Evolutionary conservation across 2,888 invertebrate species (phyloP), one percentile per base, ranked within the genome.

Genomic region (Drosophila setosimentum): DNA sequence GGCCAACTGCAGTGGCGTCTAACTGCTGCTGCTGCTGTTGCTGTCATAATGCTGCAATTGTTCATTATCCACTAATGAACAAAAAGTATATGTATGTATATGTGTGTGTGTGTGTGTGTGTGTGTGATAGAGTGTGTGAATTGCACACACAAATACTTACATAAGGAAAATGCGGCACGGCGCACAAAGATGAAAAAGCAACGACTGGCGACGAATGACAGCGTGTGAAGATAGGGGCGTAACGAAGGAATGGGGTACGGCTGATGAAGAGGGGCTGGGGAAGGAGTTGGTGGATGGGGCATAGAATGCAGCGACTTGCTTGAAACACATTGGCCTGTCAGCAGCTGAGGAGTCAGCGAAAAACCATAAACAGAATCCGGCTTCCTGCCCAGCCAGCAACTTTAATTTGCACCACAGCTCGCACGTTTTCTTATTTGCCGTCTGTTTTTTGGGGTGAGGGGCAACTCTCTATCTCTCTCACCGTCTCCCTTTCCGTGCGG

Each of bases 51-150:
- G 89, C 89, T 89, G 91, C 87, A 87, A 89, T 91, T 87, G 87
- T 87, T 87, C 91, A 91, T 91, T 91, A 91, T 91, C 90, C 88
- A 90, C 91, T 91, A 91, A 91, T 92, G 91, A 91, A 91, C 92
- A 91, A 90, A 91, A 92, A 91, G 77, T 90, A 57, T 58, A 51
- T 50, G 45, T 45, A 37, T 53, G 42, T 50, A 40, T 45, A 37
- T 53, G 42, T 58, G 61, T 49, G 61, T 53, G 64, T 45, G 54
- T 62, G 62, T 35, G 54, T 37, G 37, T 35, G 50, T 37, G 45
- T 62, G 57, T 53, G 57, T 13, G 37, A 55, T 33, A 61, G 49
- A 59, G 74, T 74, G 75, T 73, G 81, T 83, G 84, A 66, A 78
- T 70, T 69, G 76, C 87, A 68, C 75, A 86, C 86, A 82, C 83